These are phyloP conservation scores for Embidobia sp. DNA, from an alignment of 2,888 invertebrate genomes.

Conservation along the genomic window DNA sequence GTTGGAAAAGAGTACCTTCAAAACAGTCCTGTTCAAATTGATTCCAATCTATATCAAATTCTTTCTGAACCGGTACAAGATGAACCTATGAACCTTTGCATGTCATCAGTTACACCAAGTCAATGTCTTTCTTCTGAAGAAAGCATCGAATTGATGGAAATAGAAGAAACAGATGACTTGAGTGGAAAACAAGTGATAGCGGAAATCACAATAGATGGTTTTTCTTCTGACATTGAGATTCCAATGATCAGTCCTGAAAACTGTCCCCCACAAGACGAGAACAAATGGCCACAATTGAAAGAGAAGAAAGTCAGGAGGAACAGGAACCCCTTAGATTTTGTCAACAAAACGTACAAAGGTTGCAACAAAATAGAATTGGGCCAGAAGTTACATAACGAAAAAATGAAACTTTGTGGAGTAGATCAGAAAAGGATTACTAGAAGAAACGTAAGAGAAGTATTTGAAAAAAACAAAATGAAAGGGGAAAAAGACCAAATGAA, in stretches of 20 bases:
- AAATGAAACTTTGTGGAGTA: neutral
- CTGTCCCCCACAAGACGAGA: no score
- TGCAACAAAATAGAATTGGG: constrained; percentile 48
- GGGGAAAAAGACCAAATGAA: no score
- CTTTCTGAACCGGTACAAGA: no score
- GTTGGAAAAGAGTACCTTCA: no score
- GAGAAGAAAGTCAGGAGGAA: neutral
- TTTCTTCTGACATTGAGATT: neutral
- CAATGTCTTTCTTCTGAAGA: no score
- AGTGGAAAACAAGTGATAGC: constrained; percentile 7
- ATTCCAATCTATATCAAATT: no score
- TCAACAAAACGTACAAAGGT: constrained; percentile 52
- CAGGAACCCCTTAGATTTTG: constrained; percentile 30
- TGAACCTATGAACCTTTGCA: no score
- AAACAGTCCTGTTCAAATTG: no score
- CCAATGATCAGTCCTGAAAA: neutral
- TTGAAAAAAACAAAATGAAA: no score
- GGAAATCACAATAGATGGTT: constrained; percentile 10
- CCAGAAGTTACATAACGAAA: constrained; percentile 32
- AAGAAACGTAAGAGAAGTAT: constrained; percentile 15
- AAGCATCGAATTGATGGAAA: no score
- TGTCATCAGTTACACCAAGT: no score
- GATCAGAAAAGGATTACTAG: constrained; percentile 19
- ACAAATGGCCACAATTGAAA: neutral
- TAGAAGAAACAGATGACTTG: constrained; percentile 5